Evolutionary conservation across 2,797 vertebrate species (phyloP).

Genomic region (Chrosomus eos): DNA sequence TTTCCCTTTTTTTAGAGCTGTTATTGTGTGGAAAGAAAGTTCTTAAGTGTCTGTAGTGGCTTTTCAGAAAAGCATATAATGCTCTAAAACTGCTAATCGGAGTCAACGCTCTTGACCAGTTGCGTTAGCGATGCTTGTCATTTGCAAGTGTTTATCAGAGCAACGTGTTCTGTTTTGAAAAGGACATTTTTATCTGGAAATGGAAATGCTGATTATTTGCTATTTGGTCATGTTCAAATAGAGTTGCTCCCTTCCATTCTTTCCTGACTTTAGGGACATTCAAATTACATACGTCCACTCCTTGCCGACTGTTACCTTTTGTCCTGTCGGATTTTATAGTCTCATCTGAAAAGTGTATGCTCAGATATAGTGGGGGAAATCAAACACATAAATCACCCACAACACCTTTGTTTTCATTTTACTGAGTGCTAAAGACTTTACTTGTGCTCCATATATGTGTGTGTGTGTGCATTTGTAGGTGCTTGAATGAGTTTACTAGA

Average conservation of each 20-base stretch:
- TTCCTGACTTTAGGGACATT: neutral
- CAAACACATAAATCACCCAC: constrained; percentile 9
- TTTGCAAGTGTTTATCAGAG: constrained; percentile 7
- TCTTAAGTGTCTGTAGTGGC: neutral
- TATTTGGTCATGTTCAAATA: neutral
- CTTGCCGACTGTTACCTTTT: neutral
- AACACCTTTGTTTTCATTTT: constrained; percentile 26
- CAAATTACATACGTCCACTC: neutral
- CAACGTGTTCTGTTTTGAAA: neutral
- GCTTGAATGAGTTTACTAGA: constrained; percentile 20
- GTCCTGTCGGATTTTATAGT: neutral
- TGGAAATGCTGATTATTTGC: constrained; percentile 1
- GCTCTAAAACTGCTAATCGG: neutral
- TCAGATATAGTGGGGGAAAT: neutral
- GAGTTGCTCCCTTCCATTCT: neutral
- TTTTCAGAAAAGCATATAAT: constrained; percentile 1
- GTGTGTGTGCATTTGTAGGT: neutral
- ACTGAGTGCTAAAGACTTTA: constrained; percentile 12
- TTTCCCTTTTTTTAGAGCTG: neutral
- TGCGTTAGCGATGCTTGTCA: constrained; percentile 1
- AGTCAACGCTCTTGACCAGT: neutral
- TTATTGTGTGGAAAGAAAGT: constrained; percentile 9
- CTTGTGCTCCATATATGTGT: neutral
- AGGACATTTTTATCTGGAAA: neutral
- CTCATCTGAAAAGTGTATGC: constrained; percentile 17